A percentile compares a stretch with the other conserved stretches of the same genome.
phyloP scores from a whole-genome alignment of 2,113 vertebrate genomes.

The Symphodus melops region DNA sequence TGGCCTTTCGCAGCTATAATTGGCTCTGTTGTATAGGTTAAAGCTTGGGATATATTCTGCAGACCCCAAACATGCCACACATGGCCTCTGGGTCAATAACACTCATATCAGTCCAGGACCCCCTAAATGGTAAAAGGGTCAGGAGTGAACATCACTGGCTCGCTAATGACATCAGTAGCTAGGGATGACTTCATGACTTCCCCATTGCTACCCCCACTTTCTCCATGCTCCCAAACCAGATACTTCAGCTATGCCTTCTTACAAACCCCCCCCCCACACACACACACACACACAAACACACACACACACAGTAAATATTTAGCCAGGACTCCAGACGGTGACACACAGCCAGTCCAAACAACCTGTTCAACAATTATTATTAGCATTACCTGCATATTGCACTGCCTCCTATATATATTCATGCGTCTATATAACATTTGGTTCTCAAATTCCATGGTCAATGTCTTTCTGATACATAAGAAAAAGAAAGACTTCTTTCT shows the following conservation, averaged over 20 bases:
- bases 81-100: conserved; percentile 83
- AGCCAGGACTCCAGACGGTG: conserved; percentile 75
- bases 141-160: conserved; percentile 69
- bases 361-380: conserved; percentile 79
- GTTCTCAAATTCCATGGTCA: conserved; percentile 57
- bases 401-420: conserved; percentile 64
- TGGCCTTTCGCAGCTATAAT: conserved; percentile 84
- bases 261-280: conserved; percentile 52
- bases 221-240: conserved; percentile 48
- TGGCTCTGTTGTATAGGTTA: conserved; percentile 86
- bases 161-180: conserved; percentile 64
- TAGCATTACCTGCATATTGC: conserved; percentile 76
- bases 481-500: conserved; percentile 18
- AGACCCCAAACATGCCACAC: conserved; percentile 86
- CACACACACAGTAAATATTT: conserved; percentile 83
- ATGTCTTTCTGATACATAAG: conserved; percentile 24
- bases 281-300: no score
- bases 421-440: conserved; percentile 64
- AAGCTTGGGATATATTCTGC: conserved; percentile 84
- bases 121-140: conserved; percentile 85
- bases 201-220: background rate
- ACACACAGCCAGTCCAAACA: conserved; percentile 83
- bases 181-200: conserved; percentile 63
- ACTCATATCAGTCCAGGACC: conserved; percentile 81
- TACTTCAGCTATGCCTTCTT: conserved; percentile 64